Evolutionary conservation across 2,797 vertebrate genomes (phyloP), one percentile per base, ranked within the genome.

Genomic region (Lepidocolaptes lacrymiger): DNA sequence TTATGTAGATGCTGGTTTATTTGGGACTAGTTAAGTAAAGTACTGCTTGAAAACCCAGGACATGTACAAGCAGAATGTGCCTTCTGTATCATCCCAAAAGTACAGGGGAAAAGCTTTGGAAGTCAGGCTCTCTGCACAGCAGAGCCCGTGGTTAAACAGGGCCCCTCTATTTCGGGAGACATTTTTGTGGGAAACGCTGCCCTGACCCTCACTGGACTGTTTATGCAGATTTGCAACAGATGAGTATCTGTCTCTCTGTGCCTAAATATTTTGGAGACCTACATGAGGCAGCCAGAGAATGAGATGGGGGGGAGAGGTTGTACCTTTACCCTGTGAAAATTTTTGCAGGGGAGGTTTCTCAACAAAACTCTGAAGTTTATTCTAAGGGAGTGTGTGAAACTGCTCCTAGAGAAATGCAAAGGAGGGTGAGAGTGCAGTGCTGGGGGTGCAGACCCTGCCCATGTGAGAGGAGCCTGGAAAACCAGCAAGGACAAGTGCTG

Each of bases 101-200:
- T 12, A 32, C 3, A 15, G 14, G 13, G 28, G 4, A 34, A 52
- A 54, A 71, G 8, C 26, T 52, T 61, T 72, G n/a, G 34, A 72
- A 41, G 5, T 3, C 39, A 41, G 3, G 4, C 10, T 39, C 10
- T 44, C 32, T 36, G 15, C 6, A 3, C 1, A 39, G 43, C 14
- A 56, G 26, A 87, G 19, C 12, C 28, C 41, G 5, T 3, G 6
- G 41, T 15, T 52, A 18, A 22, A 23, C 36, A 28, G 5, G 9
- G 14, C 6, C 15, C 11, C 28, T 43, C 8, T 58, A 10, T 44
- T 92, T 81, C 34, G 76, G 64, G 66, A 58, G n/a, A 16, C 12
- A 22, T 2, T 21, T 76, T 6, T 22, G 21, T 52, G 58, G 52
- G 18, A 77, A 85, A 51, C 22, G 14, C 41, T 88, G 62, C 30